These are phyloP conservation scores for Nesogale talazaci DNA, from an alignment of 2,113 vertebrate species.

Conservation along the genomic window DNA sequence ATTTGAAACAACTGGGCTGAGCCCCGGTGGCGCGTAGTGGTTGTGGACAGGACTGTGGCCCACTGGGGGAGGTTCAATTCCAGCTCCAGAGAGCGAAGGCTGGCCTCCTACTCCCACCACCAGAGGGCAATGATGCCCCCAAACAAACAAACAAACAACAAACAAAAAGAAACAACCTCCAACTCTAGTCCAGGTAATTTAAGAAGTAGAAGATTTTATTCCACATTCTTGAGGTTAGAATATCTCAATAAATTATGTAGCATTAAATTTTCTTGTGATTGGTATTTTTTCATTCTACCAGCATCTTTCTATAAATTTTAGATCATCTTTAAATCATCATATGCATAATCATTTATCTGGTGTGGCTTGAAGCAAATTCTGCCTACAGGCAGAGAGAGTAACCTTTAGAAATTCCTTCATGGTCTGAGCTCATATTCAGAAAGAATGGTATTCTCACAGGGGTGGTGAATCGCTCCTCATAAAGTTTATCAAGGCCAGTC, in stretches of 20 bases:
- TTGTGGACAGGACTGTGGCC: too few relatives aligned
- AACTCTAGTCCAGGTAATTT: too few relatives aligned
- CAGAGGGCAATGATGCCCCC: too few relatives aligned
- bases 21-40: too few relatives aligned
- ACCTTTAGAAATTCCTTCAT: conserved; percentile 15
- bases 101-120: too few relatives aligned
- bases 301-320: conserved; percentile 21
- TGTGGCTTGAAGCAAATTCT: conserved; percentile 27
- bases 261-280: conserved; percentile 33
- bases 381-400: neutral
- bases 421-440: neutral
- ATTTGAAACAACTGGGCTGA: neutral
- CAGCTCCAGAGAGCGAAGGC: too few relatives aligned
- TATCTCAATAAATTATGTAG: too few relatives aligned
- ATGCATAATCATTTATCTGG: neutral
- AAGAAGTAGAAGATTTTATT: too few relatives aligned
- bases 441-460: neutral
- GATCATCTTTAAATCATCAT: neutral
- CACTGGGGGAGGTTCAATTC: too few relatives aligned
- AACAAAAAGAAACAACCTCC: too few relatives aligned
- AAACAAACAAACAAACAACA: too few relatives aligned
- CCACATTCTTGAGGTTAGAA: too few relatives aligned
- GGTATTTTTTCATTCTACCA: neutral
- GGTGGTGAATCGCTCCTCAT: neutral
- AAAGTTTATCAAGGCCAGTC: neutral